These are phyloP conservation scores for Paradoxurus hermaphroditus DNA, from an alignment of 2,113 vertebrate species.

Conservation along the genomic window DNA sequence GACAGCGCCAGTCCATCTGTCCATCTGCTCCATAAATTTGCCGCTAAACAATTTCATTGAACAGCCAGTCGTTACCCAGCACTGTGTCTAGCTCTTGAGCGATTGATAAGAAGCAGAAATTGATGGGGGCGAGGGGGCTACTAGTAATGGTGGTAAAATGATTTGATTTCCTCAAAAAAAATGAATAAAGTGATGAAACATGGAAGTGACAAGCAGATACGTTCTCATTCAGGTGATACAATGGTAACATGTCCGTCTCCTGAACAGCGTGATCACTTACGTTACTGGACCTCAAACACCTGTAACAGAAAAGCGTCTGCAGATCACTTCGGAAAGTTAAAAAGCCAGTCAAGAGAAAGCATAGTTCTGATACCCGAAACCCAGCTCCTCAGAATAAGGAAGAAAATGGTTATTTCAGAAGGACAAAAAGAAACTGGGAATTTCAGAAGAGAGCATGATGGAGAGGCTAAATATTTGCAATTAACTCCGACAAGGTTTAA, in stretches of 20 bases:
- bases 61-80: not conserved
- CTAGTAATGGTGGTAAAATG: not conserved
- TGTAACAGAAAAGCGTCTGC: not conserved
- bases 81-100: too few relatives aligned
- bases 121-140: fast-evolving
- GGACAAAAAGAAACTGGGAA: not conserved
- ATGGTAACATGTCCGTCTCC: not conserved
- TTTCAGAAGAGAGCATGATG: not conserved
- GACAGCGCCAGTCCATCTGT: not conserved
- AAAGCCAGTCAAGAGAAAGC: not conserved
- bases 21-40: not conserved
- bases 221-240: not conserved
- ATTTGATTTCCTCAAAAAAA: not conserved
- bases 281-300: not conserved
- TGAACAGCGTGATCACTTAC: not conserved
- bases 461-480: not conserved
- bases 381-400: not conserved
- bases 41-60: not conserved
- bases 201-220: not conserved
- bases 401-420: not conserved
- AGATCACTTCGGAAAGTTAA: not conserved
- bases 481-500: not conserved
- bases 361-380: not conserved
- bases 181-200: not conserved
- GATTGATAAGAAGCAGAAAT: fast-evolving